Base-by-base conservation (phyloP, 1,140 invertebrate genomes). In the Zaprionus nigranus region DNA sequence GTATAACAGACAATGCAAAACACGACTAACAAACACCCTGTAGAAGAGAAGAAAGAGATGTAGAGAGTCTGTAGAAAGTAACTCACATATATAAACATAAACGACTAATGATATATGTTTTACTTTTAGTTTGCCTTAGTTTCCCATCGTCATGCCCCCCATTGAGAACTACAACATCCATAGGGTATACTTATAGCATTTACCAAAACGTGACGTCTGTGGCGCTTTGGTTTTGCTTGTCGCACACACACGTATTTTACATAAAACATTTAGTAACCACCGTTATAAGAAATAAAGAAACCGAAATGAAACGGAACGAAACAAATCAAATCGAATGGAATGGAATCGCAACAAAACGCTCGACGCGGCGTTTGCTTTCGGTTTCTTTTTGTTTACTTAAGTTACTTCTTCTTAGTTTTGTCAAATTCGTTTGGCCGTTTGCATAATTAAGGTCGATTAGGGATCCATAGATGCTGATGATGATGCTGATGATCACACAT, bases 401-500 rank as follows among this genome's bases (percentile, higher is more conserved):
- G 9, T n/a, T 15, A 17, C n/a, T 54, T 30, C 53, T 56, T 28
- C 24, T 58, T 53, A 70, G 51, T 43, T 71, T 75, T 71, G 73
- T 53, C 72, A 75, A 38, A 74, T 58, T 46, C 60, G 49, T 51
- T 62, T 65, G 63, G 71, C 57, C 82, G 79, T 82, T 88, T 86
- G 83, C 83, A 86, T 86, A 86, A 86, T 86, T 88, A 86, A 83
- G 83, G 83, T 87, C 83, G 84, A 86, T 88, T 86, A 88, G 81
- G 84, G 80, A 75, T 78, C 65, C 70, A 74, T 87, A n/a, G 34
- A 49, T n/a, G 67, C 7, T 58, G 54, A 4, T 60, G 70, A 53
- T 67, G 71, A 61, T 17, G 71, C 56, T 62, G 40, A 17, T 62
- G 40, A 17, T 46, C 40, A 46, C 75, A 77, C 73, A 78, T 71